Evolutionary conservation across 1,140 invertebrate species (phyloP), one percentile per base, ranked within the genome.

Genomic region (Hermatobates lingyangjiaoensis): DNA sequence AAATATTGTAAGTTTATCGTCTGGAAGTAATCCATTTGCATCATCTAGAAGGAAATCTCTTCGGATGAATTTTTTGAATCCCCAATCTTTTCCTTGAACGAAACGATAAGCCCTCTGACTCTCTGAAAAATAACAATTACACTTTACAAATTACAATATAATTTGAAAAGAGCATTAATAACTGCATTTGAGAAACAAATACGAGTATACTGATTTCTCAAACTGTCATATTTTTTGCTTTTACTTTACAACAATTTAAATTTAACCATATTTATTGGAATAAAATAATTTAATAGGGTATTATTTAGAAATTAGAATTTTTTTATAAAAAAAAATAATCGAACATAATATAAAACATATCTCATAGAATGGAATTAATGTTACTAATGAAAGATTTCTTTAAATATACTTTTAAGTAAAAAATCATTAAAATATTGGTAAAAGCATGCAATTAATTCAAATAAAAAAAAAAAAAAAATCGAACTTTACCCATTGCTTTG

Each of bases 41-140:
- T 98, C 95, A 68, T 98, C 94, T 63, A 98, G 71, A 45, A 98
- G 75, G 70, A 98, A 98, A 70, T 98, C 94, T 71, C 94, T 75
- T 63, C 94, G 75, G 53, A 98, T 98, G 66, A 98, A 98, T 69
- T 98, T 98, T 73, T 98, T 98, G 73, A 98, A 98, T 46, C 95
- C 95, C 95, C 95, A 98, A 73, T 98, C 94, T 74, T 98, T 98
- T 60, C 94, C 94, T 72, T 98, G 93, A 28, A 98, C 93, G 71
- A 98, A 98, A 74, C 92, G 80, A 67, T 98, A 98, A 45, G 95
- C 94, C 68, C 87, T 65, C 66, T 88, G 84, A 63, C 81, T 86
- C 65, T 87, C 83, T 83, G 68, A 28, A 68, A 68, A 60, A 60
- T 54, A 55, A 54, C n/a, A n/a, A n/a, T n/a, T n/a, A n/a, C n/a